Conservation (phyloP, 2,113 vertebrate species). For the Strigops habroptila region DNA sequence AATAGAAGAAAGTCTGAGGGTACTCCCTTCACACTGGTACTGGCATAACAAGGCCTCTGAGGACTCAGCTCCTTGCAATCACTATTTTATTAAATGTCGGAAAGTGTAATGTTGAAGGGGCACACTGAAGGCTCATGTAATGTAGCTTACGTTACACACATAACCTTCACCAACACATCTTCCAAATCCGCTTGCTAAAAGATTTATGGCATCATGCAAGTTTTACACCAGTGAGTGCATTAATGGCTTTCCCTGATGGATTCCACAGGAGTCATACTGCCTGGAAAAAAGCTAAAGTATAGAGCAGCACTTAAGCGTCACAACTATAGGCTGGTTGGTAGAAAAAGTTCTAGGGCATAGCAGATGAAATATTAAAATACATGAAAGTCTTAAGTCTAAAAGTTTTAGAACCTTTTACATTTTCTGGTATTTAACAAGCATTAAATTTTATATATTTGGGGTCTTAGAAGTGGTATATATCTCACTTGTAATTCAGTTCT, state of each 20-base stretch:
- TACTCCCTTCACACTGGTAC: conserved; percentile 31
- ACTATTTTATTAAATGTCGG: conserved; percentile 79
- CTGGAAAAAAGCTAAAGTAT: conserved; percentile 77
- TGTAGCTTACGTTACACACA: conserved; percentile 70
- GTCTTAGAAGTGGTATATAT: neutral
- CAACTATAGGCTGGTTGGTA: neutral
- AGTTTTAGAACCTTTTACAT: neutral
- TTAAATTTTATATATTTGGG: neutral
- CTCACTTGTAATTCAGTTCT: neutral
- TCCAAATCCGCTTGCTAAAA: conserved; percentile 80
- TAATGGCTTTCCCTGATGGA: conserved; percentile 86
- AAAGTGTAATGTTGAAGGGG: conserved; percentile 65
- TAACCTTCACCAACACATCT: conserved; percentile 78
- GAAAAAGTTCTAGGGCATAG: conserved; percentile 27
- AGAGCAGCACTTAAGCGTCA: conserved; percentile 69
- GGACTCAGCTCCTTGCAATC: conserved; percentile 72
- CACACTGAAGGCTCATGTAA: conserved; percentile 42
- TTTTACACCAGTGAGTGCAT: conserved; percentile 85
- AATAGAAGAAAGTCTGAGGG: conserved; percentile 45
- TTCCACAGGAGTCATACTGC: conserved; percentile 77
- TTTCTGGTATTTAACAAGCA: neutral
- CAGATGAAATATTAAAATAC: conserved; percentile 39
- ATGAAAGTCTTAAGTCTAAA: neutral
- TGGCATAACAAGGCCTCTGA: conserved; percentile 73
- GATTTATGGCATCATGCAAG: conserved; percentile 91